Evolutionary conservation across 2,113 vertebrate species (phyloP).

Genomic region (Planiliza haematocheilus): DNA sequence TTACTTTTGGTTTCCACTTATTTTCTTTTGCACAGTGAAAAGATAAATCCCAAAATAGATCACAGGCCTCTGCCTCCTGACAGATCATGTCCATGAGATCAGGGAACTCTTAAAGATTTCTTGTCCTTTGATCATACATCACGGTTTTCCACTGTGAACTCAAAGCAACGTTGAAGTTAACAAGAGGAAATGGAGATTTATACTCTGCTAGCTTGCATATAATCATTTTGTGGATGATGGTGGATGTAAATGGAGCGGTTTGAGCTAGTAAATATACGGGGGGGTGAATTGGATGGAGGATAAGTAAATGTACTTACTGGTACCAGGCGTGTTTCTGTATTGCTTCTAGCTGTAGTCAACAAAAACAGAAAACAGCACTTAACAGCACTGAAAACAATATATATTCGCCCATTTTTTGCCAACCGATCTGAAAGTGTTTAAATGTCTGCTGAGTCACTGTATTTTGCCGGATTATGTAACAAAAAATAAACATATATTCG

Average conservation of each 20-base stretch:
- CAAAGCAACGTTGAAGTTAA: neutral
- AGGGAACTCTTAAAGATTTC: too few species aligned
- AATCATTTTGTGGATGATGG: neutral
- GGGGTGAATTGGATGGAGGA: neutral
- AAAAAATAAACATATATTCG: too few species aligned
- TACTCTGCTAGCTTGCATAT: neutral
- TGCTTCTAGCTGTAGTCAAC: slow-evolving; percentile 87
- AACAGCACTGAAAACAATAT: neutral
- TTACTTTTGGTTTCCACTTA: neutral
- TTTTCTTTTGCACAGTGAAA: neutral
- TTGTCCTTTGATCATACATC: too few species aligned
- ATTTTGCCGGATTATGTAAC: too few species aligned
- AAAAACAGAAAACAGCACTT: slow-evolving; percentile 29
- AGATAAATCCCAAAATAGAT: slow-evolving; percentile 15
- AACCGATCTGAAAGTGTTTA: too few species aligned
- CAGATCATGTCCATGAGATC: too few species aligned
- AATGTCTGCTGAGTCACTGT: too few species aligned
- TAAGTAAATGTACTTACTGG: slow-evolving; percentile 85
- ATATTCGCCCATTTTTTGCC: too few species aligned
- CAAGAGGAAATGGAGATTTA: neutral
- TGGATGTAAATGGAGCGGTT: neutral
- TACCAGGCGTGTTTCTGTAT: slow-evolving; percentile 95
- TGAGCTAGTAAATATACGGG: neutral
- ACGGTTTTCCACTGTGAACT: neutral
- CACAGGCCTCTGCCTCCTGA: neutral